phyloP scores from a whole-genome alignment of 2,888 invertebrate genomes.

The Lepidocyrtinus sp. region DNA sequence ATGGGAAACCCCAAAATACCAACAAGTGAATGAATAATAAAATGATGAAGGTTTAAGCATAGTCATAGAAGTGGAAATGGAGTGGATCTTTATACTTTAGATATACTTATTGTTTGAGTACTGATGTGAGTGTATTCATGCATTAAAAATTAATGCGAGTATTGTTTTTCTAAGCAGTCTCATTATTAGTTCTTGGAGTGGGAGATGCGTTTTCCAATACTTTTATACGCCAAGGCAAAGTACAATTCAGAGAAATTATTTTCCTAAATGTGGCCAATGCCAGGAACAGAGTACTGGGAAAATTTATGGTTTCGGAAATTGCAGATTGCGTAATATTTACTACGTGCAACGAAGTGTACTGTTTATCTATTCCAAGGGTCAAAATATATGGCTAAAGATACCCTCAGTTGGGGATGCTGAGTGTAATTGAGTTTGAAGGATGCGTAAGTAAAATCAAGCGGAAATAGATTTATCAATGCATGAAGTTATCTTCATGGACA shows the following conservation, averaged over 20 bases:
- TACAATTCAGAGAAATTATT: background rate
- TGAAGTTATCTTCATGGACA: too few species aligned
- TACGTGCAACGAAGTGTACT: too few species aligned
- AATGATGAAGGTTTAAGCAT: background rate
- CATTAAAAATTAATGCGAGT: background rate
- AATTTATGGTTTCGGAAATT: background rate
- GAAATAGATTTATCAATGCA: too few species aligned
- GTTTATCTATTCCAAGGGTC: too few species aligned
- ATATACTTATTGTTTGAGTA: background rate
- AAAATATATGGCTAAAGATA: too few species aligned
- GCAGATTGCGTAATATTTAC: background rate
- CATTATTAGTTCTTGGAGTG: background rate
- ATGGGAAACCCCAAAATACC: background rate
- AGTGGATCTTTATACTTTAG: too few species aligned
- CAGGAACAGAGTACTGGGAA: background rate
- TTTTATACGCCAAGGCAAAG: background rate
- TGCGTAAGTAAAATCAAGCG: too few species aligned
- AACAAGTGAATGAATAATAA: background rate
- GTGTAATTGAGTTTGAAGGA: too few species aligned
- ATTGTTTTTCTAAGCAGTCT: background rate
- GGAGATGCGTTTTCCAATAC: too few species aligned
- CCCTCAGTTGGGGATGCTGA: too few species aligned
- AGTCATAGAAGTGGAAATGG: background rate
- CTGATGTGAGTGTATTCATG: background rate
- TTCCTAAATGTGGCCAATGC: background rate